These are phyloP conservation scores for Neofelis nebulosa DNA, from an alignment of 2,113 vertebrate genomes.

Conservation along the genomic window DNA sequence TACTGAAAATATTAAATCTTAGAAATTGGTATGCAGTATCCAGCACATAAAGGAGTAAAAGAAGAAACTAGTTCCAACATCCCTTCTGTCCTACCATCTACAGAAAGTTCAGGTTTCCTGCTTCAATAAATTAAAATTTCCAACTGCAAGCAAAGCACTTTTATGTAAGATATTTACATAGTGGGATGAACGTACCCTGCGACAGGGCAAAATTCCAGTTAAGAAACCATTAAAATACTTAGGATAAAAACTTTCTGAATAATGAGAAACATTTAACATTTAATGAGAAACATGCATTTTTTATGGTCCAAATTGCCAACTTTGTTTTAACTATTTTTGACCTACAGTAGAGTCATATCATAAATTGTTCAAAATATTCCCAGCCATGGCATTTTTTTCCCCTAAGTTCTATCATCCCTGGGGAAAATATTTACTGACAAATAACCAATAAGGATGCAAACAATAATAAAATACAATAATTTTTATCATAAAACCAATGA, in stretches of 20 bases:
- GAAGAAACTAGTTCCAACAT: background rate
- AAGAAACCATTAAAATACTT: background rate
- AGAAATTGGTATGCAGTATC: background rate
- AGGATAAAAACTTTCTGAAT: background rate
- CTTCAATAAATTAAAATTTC: constrained; percentile 14
- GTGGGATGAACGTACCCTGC: background rate
- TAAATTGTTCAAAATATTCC: constrained; percentile 38
- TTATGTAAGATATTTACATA: background rate
- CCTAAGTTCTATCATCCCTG: background rate
- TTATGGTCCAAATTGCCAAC: background rate
- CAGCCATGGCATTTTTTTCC: background rate
- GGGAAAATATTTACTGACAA: constrained; percentile 38
- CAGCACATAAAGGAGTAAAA: background rate
- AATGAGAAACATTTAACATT: constrained; percentile 8
- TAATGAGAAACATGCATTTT: constrained; percentile 33
- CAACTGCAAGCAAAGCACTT: background rate
- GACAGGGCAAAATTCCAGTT: background rate
- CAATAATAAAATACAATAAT: background rate
- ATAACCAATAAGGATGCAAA: background rate
- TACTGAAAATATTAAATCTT: constrained; percentile 23
- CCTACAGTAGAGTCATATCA: background rate
- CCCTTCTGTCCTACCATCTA: background rate
- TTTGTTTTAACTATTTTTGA: constrained; percentile 46
- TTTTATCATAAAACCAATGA: constrained; percentile 42
- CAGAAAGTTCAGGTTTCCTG: background rate